phyloP scores from a whole-genome alignment of 2,113 vertebrate genomes.

The Thymallus thymallus region DNA sequence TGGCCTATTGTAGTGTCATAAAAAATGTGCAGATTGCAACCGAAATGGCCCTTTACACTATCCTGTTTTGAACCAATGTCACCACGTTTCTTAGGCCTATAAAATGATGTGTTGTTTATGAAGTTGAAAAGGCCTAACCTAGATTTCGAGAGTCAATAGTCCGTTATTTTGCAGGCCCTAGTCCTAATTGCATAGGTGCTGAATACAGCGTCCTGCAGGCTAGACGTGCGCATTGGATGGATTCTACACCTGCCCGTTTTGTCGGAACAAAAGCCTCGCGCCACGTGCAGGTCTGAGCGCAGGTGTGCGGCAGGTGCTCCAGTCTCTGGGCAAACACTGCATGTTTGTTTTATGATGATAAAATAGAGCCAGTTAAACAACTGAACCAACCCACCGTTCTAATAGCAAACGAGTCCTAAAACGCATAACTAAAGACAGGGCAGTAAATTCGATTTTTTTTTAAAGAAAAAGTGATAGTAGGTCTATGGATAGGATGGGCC shows the following conservation, averaged over 20 bases:
- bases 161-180: not conserved
- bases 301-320: constrained; percentile 79
- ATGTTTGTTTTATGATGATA: constrained; percentile 75
- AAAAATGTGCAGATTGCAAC: not conserved
- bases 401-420: constrained; percentile 44
- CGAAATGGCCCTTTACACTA: not conserved
- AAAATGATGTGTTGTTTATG: not conserved
- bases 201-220: constrained; percentile 35
- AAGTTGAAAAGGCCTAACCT: not conserved
- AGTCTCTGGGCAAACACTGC: constrained; percentile 73
- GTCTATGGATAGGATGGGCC: not conserved
- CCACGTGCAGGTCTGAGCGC: constrained; percentile 57
- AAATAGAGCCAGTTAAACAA: constrained; percentile 67
- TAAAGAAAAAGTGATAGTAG: not conserved
- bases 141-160: not conserved
- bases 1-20: not conserved
- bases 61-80: not conserved
- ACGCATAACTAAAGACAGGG: constrained; percentile 49
- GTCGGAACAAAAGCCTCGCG: constrained; percentile 60
- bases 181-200: constrained; percentile 53
- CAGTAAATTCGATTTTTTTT: not conserved
- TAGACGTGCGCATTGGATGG: not conserved
- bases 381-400: constrained; percentile 55
- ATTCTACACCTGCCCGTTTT: constrained; percentile 56
- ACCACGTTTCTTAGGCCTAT: too few species aligned